Base-by-base conservation (phyloP, 53 echinoderm and acorn worm genomes). In the Paracentrotus lividus region DNA sequence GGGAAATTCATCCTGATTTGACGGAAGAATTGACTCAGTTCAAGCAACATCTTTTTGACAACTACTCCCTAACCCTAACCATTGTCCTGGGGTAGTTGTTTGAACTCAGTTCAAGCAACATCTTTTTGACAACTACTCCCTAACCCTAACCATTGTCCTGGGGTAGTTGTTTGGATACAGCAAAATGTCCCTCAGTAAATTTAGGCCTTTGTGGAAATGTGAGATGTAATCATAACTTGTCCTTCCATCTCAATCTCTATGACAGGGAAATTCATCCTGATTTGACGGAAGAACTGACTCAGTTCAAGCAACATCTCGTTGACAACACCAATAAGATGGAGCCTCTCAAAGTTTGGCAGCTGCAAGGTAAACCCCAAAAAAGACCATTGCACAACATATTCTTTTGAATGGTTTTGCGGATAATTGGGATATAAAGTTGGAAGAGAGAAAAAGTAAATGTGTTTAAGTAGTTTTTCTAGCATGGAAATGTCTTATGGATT, bases 281-380 rank as follows among this genome's bases (percentile, higher is more conserved):
- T 54, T 84, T 97, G 44, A 45, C 88, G 13, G 94, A 94, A 9
- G 94, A 95, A 32, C 81, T 99, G 26, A 94, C 93, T 49, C 94
- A 94, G 86, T 97, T 96, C 72, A 93, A 94, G 42, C 94, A 96
- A 42, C 94, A 95, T 42, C 90, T 99, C 31, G 90, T 97, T 16
- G 99, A 97, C 53, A 96, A 85, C 49, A 93, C 94, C 90, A 94
- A 94, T 49, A 94, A 93, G n/a, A 99, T 99, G 96, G 93, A 76
- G 36, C 99, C 99, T 15, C 95, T 99, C 33, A 99, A 99, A 93
- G 99, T 96, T 18, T 99, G 99, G 99, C 97, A 99, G 65, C 94
- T 99, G 7, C 99, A 99, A 90, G 95, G 99, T 97, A 85, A 97
- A 96, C 31, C n/a, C 33, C 12, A 42, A 42, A 5, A 32, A 29